Base-by-base conservation (phyloP, 2,888 invertebrate species). In the Patella ulyssiponensis region DNA sequence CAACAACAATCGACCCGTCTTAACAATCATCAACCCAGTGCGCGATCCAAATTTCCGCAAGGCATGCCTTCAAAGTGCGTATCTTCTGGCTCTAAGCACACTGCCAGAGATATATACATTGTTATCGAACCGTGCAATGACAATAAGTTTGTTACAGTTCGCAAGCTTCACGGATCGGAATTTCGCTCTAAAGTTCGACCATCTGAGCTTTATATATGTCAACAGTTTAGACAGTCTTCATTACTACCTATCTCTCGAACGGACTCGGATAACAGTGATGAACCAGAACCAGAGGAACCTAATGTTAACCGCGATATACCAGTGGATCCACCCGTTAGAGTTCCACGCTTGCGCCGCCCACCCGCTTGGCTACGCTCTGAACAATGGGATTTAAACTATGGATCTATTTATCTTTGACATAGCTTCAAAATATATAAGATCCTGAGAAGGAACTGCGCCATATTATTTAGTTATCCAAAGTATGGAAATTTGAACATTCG, bases 101-200 rank as follows among this genome's bases (percentile, higher is more conserved):
- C 33, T 17, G 71, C 44, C 9, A n/a, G 71, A 7, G 51, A 71
- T 71, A 71, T 33, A 71, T 71, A 71, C 27, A 33, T 71, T 17
- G 0, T 70, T 4, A 15, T 71, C 9, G 9, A 9, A 1, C 9
- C 9, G 5, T 7, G 9, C 2, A 14, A 1, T 5, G 20, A 71
- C 14, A 20, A 51, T 14, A 51, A 71, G 0, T 71, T n/a, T 33
- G 7, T 71, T 11, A 71, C 51, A 17, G 51, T 71, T 23, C 71
- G 71, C 12, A 71, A 71, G 27, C 51, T 71, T 20, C 44, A 44
- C 27, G 71, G 71, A n/a, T 71, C 17, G 2, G 20, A 71, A 23
- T 51, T 71, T 17, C 33, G 71, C 15, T n/a, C 71, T 17, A n/a
- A 33, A 71, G 71, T 71, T 9, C n/a, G 27, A 71, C 71, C 14